Percentiles rank a stretch among this genome's conserved stretches.
phyloP scores from a whole-genome alignment of 2,888 invertebrate genomes.

The Hermodice carunculata region DNA sequence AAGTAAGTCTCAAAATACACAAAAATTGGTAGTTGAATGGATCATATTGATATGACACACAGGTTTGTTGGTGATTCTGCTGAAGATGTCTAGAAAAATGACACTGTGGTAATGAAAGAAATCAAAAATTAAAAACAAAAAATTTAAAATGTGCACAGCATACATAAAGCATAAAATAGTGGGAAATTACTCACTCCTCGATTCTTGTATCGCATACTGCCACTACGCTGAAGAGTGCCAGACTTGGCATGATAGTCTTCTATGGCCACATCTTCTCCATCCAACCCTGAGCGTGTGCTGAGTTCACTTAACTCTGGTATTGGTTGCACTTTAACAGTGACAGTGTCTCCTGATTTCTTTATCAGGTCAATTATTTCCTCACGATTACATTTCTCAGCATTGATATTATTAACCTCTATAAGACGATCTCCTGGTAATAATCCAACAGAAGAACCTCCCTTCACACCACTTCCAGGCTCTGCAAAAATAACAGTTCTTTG shows the following conservation, averaged over 20 bases:
- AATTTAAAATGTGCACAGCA: no score
- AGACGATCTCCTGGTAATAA: constrained; percentile 94
- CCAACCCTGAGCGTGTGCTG: constrained; percentile 81
- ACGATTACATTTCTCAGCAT: constrained; percentile 86
- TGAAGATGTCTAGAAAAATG: no score
- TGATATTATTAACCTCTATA: constrained; percentile 88
- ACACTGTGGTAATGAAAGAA: no score
- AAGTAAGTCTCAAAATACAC: no score
- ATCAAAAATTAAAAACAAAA: no score
- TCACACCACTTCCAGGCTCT: constrained; percentile 85
- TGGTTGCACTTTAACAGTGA: constrained; percentile 91
- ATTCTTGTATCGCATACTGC: constrained; percentile 69
- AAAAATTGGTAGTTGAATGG: no score
- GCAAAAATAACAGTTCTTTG: constrained; percentile 88
- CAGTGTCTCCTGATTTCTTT: constrained; percentile 55
- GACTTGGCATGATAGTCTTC: constrained; percentile 75
- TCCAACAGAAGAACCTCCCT: constrained; percentile 85
- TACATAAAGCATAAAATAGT: no score
- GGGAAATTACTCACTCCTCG: constrained; percentile 23
- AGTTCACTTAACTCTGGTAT: constrained; percentile 93
- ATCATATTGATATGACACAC: no score
- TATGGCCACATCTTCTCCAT: constrained; percentile 78
- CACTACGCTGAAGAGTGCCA: constrained; percentile 87
- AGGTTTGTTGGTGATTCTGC: no score
- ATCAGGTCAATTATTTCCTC: constrained; percentile 96